Base-by-base conservation (phyloP, 2,797 vertebrate genomes). In the Uromys caudimaculatus region DNA sequence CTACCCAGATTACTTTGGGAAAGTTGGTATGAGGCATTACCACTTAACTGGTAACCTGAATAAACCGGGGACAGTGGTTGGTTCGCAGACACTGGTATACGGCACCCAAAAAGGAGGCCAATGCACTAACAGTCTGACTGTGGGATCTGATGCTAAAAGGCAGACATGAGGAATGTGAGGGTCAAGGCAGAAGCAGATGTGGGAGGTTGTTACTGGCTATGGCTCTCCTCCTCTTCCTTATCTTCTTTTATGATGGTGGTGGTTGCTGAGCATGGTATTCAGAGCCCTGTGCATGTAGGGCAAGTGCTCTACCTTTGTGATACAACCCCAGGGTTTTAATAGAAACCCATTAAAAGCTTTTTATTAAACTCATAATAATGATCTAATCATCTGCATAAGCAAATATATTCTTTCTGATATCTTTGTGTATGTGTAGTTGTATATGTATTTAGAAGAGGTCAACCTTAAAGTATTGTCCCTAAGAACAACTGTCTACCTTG, bases 341-440 rank as follows among this genome's bases (percentile, higher is more conserved):
- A 38, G 21, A 71, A 71, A 38, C 23, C 50, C 75, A 58, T 6
- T 13, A 50, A 94, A 82, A 77, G 10, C 16, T 86, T 77, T 69
- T 79, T 44, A 60, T 76, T 90, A 90, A 94, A 50, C 29, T 90
- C 92, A 35, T 44, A 64, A 88, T 21, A 92, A n/a, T 93, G 90
- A 79, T 75, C 35, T 85, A 41, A 82, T 89, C 21, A 88, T 79
- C n/a, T 67, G 12, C 1, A 3, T 60, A 35, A 84, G 67, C 5
- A 91, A 83, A 89, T 47, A 50, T n/a, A 90, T 69, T 38, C 47
- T 21, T 73, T 75, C 24, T 58, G 69, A 35, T 3, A 75, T 58
- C 52, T 73, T 32, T 67, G 29, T 44, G 27, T 64, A 9, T 32
- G 8, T 47, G 19, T 69, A 14, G 71, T 10, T 38, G 47, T 54